Percentiles rank a stretch among this genome's conserved stretches.
These are phyloP conservation scores for Euleptes europaea DNA, from an alignment of 2,113 vertebrate genomes.

Conservation along the genomic window DNA sequence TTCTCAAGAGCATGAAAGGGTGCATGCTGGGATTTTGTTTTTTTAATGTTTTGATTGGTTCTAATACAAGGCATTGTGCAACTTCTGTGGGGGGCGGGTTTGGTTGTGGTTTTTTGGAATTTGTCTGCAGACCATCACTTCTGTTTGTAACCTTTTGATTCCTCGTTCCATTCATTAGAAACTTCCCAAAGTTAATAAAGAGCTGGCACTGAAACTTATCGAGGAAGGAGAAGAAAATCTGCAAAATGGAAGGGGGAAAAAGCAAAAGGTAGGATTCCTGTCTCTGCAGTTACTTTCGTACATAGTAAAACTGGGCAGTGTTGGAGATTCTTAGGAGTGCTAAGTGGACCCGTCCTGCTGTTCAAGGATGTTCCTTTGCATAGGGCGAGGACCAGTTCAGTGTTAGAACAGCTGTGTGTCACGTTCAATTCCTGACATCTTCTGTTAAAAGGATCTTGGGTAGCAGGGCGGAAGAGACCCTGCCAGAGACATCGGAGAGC, in stretches of 20 bases:
- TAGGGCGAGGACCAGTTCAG: neutral
- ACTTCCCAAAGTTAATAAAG: constrained; percentile 95
- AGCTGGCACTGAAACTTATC: constrained; percentile 93
- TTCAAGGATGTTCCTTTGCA: neutral
- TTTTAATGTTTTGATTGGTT: too few species aligned
- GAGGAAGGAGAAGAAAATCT: constrained; percentile 88
- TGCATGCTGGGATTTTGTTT: too few species aligned
- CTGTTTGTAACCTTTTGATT: neutral
- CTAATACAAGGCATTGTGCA: too few species aligned
- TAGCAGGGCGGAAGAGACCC: neutral
- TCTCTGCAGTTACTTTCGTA: neutral
- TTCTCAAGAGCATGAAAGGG: too few species aligned
- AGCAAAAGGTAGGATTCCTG: constrained; percentile 83
- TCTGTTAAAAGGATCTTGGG: neutral
- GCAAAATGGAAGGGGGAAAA: constrained; percentile 80
- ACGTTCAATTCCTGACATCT: neutral
- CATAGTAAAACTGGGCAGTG: neutral
- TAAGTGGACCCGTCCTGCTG: neutral
- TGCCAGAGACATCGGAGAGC: neutral
- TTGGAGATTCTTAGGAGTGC: neutral
- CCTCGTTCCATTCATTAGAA: constrained; percentile 73
- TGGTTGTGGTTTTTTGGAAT: too few species aligned
- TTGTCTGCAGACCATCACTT: neutral
- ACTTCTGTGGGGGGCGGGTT: too few species aligned
- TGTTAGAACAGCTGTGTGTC: neutral